Base-by-base conservation (phyloP, 2,888 invertebrate species). In the Sceliomorpha sp. region DNA sequence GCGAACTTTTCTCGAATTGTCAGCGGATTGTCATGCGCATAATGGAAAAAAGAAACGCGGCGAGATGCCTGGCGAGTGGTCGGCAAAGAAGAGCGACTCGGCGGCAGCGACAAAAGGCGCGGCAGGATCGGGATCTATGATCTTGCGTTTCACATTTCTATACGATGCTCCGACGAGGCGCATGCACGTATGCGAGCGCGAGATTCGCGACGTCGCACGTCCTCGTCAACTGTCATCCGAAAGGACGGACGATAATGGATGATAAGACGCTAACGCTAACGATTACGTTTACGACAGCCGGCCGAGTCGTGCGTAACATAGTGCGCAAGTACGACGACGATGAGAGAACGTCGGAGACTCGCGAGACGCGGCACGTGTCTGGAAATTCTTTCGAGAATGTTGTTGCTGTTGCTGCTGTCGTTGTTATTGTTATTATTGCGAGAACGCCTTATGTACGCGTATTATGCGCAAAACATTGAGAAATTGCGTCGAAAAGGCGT, bases 31-130 rank as follows among this genome's bases (percentile, higher is more conserved):
- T 5, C 20, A 20, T 4, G 20, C 5, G 20, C 20, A 20, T 5
- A 5, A 5, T 5, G 20, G 20, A 47, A 55, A 44, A 45, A 24
- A 31, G 45, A 31, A 47, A 20, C 29, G 44, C 42, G 58, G 45
- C 44, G 56, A 63, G 68, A 68, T 56, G 72, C 67, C 68, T 63
- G 53, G 37, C 58, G 56, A 64, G 74, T 67, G 68, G 67, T 39
- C 17, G 40, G 59, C 53, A 55, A 67, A 66, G 47, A 60, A 12
- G 56, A 56, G 37, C 55, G 55, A 42, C 40, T 58, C 66, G 76
- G 77, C 76, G 72, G 64, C 73, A 58, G 68, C 73, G 76, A 76
- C 79, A 81, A 81, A 81, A n/a, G n/a, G n/a, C n/a, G 81, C 73
- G 72, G 76, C 74, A 74, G 77, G 79, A 80, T 81, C 79, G 51